Conservation (phyloP, 2,797 vertebrate species). For the Manis javanica region DNA sequence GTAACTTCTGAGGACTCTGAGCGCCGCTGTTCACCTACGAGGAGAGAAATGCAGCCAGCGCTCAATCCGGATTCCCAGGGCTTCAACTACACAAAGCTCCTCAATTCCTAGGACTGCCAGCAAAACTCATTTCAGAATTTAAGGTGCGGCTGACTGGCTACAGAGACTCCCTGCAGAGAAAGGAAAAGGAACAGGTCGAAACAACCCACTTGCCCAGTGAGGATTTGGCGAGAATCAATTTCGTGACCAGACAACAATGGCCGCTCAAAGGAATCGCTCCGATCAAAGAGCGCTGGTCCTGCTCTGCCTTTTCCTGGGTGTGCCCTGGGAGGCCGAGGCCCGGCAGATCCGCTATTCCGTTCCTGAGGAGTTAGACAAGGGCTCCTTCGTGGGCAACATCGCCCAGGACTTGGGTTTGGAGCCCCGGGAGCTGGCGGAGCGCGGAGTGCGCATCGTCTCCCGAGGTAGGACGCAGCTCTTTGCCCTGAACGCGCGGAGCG, state of each 20-base stretch:
- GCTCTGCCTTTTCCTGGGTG: slow-evolving; percentile 64
- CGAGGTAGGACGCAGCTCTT: slow-evolving; percentile 83
- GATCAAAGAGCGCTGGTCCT: slow-evolving; percentile 5
- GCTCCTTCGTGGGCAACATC: slow-evolving; percentile 85
- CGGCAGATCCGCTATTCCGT: slow-evolving; percentile 84
- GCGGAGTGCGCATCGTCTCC: slow-evolving; percentile 79
- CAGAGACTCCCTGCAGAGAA: neutral
- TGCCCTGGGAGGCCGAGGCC: slow-evolving; percentile 45
- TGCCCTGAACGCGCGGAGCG: slow-evolving; percentile 68
- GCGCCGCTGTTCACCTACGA: slow-evolving; percentile 80
- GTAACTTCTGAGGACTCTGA: slow-evolving; percentile 76
- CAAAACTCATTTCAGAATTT: slow-evolving; percentile 15
- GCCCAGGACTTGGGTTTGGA: slow-evolving; percentile 77
- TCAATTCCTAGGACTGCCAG: neutral
- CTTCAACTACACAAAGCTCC: slow-evolving; percentile 53
- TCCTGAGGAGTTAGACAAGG: slow-evolving; percentile 84
- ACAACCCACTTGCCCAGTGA: neutral
- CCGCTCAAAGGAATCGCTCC: slow-evolving; percentile 19
- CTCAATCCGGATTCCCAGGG: slow-evolving; percentile 14
- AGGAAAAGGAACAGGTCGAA: slow-evolving; percentile 21
- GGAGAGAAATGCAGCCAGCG: neutral
- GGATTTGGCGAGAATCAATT: neutral
- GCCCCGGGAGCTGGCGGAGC: slow-evolving; percentile 64
- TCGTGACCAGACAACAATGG: slow-evolving; percentile 65
- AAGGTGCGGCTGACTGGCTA: neutral